Percentiles rank a stretch among this genome's conserved stretches.
phyloP scores from a whole-genome alignment of 30 jellyfish, hydroid and myxozoan species.

The Chironex yamaguchii region DNA sequence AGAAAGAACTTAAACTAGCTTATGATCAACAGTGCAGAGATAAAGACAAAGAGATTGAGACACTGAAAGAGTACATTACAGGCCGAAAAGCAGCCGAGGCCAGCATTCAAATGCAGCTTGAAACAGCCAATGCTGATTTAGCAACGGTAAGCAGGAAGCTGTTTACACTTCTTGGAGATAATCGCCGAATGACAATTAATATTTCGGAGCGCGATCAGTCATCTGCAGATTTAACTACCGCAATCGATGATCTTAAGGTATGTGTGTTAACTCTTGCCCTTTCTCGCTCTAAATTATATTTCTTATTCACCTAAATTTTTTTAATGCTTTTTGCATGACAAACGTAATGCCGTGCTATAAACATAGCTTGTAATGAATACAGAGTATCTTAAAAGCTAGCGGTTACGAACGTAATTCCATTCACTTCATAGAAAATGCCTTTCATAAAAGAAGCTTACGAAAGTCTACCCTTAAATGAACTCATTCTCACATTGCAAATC shows the following conservation, averaged over 20 bases:
- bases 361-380: too few relatives aligned
- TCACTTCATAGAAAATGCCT: too few relatives aligned
- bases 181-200: not conserved
- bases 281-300: too few relatives aligned
- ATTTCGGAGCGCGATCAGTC: not conserved
- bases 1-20: not conserved
- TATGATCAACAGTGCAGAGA: not conserved
- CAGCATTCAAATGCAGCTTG: not conserved
- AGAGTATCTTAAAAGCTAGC: too few relatives aligned
- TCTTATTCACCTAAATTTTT: too few relatives aligned
- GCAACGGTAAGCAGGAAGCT: not conserved
- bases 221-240: not conserved
- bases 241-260: not conserved
- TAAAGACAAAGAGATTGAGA: not conserved
- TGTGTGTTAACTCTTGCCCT: too few relatives aligned
- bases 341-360: too few relatives aligned
- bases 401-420: too few relatives aligned
- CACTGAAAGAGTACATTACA: conserved; percentile 4
- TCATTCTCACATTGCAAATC: too few relatives aligned
- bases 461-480: too few relatives aligned
- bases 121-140: not conserved
- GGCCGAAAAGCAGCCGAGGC: not conserved
- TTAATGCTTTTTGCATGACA: too few relatives aligned
- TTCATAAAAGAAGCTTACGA: too few relatives aligned
- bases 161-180: not conserved